These are phyloP conservation scores for Amaurobius ferox DNA, from an alignment of 2,888 invertebrate species.

Conservation along the genomic window DNA sequence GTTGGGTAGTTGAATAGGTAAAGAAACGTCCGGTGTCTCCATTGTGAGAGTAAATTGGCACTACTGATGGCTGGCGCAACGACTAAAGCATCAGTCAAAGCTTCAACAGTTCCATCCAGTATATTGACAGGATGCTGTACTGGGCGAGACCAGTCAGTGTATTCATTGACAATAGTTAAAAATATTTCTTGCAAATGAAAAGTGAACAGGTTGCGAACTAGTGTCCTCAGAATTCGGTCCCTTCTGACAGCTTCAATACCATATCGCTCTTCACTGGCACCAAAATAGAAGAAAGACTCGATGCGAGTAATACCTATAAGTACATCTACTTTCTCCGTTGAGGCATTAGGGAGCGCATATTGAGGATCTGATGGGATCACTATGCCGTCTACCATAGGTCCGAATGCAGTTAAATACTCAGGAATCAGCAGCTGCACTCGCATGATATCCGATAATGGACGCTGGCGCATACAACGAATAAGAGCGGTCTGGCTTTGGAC, in stretches of 20 bases:
- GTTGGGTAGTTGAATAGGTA: conserved; percentile 95
- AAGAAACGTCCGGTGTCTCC: conserved; percentile 83
- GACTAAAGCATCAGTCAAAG: conserved; percentile 93
- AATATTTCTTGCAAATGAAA: conserved; percentile 83
- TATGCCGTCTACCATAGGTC: conserved; percentile 94
- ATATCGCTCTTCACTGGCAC: conserved; percentile 87
- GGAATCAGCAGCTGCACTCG: conserved; percentile 84
- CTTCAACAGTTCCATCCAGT: conserved; percentile 85
- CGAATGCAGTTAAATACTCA: conserved; percentile 91
- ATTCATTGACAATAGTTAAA: conserved; percentile 92
- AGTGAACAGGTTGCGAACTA: conserved; percentile 90
- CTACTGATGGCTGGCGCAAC: conserved; percentile 93
- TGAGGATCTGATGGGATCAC: conserved; percentile 80
- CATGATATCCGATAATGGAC: conserved; percentile 86
- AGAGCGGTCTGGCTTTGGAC: conserved; percentile 81
- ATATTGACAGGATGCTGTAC: conserved; percentile 78
- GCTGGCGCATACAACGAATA: conserved; percentile 89
- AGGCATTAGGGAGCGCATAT: conserved; percentile 70
- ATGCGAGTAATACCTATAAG: conserved; percentile 93
- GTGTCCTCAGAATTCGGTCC: conserved; percentile 80
- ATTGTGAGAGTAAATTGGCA: conserved; percentile 88
- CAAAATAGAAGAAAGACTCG: conserved; percentile 94
- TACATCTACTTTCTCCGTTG: conserved; percentile 83
- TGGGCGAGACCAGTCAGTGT: conserved; percentile 96
- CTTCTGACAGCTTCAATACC: conserved; percentile 85